Evolutionary conservation across 2,797 vertebrate genomes (phyloP).

Genomic region (Enteromius unitaeniatus): DNA sequence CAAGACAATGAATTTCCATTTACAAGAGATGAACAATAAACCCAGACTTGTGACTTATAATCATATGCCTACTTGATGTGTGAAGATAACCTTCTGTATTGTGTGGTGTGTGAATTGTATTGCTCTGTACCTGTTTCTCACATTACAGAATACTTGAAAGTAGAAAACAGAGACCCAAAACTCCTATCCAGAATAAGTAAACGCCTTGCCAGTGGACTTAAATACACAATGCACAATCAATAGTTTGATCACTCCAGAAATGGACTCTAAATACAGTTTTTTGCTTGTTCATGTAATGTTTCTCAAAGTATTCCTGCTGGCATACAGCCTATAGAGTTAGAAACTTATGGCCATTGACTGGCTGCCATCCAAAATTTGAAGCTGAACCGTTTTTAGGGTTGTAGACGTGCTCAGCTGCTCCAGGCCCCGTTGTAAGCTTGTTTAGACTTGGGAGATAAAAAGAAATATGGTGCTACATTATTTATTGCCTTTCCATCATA

Average conservation of each 20-base stretch:
- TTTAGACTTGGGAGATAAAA: constrained; percentile 23
- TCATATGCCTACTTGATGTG: not conserved
- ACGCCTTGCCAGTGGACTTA: not conserved
- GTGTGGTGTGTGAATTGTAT: not conserved
- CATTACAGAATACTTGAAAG: not conserved
- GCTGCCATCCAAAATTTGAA: not conserved
- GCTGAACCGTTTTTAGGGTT: not conserved
- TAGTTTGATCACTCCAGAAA: not conserved
- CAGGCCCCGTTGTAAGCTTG: not conserved
- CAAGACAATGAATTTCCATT: constrained; percentile 30
- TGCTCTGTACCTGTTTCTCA: not conserved
- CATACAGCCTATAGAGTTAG: not conserved
- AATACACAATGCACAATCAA: not conserved
- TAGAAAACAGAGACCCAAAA: not conserved
- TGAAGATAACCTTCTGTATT: not conserved
- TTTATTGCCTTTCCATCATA: constrained; percentile 29
- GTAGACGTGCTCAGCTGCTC: not conserved
- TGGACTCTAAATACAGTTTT: not conserved
- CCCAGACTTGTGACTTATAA: not conserved
- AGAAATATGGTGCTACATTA: constrained; percentile 17
- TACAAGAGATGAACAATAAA: constrained; percentile 29
- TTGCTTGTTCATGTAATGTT: not conserved
- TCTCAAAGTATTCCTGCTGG: not conserved
- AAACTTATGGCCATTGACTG: not conserved
- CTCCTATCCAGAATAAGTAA: not conserved